Conservation (phyloP, 2,113 vertebrate genomes). For the Bambusicola thoracicus region DNA sequence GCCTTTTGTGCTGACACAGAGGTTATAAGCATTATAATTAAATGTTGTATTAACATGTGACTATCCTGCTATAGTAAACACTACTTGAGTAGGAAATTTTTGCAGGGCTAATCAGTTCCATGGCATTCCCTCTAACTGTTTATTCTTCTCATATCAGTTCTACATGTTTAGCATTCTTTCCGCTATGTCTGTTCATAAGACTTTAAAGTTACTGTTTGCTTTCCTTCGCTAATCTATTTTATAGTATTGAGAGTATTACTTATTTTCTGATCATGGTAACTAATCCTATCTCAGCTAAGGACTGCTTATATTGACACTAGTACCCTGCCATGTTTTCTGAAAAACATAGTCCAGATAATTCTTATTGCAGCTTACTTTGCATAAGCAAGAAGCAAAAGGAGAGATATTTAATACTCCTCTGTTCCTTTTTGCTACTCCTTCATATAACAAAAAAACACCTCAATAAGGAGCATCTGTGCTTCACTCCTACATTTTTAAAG, state of each 20-base stretch:
- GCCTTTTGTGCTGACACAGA: background rate
- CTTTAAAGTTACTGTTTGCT: background rate
- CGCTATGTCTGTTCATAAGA: background rate
- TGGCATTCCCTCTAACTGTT: background rate
- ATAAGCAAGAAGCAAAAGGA: background rate
- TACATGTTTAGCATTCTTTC: conserved; percentile 10
- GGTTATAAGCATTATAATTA: conserved; percentile 21
- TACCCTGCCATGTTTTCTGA: conserved; percentile 11
- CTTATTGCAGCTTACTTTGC: background rate
- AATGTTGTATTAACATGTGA: background rate
- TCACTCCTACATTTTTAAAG: conserved; percentile 43
- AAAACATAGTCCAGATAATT: conserved; percentile 28
- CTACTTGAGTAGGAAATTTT: background rate
- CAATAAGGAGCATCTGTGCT: background rate
- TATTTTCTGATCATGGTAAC: background rate
- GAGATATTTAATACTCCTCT: background rate
- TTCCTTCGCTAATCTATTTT: conserved; percentile 2
- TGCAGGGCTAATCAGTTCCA: background rate
- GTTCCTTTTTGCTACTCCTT: background rate
- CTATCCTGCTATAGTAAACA: background rate
- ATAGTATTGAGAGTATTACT: background rate
- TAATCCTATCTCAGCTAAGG: conserved; percentile 29
- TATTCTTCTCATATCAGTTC: background rate
- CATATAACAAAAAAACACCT: background rate
- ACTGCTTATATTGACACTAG: background rate